A percentile compares a stretch with the other conserved stretches of the same genome.
Conservation (phyloP, 2,888 invertebrate genomes). For the Drosophila picticornis region DNA sequence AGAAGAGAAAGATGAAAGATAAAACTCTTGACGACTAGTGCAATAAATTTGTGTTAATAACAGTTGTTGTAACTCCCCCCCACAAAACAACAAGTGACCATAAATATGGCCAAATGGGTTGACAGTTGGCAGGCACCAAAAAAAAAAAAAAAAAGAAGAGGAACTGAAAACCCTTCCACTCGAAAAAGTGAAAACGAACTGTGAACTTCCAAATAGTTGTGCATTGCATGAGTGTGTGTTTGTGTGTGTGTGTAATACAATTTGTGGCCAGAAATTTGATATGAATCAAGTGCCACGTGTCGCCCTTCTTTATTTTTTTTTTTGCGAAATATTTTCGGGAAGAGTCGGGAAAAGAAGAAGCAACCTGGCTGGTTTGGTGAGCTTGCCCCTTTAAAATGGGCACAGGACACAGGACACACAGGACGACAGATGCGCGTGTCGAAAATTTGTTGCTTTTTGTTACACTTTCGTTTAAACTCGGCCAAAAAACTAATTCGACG, state of each 20-base stretch:
- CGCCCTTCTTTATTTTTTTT: conserved; percentile 41
- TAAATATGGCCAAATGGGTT: conserved; percentile 75
- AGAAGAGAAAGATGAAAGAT: conserved; percentile 3
- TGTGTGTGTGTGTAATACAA: conserved; percentile 43
- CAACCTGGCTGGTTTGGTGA: conserved; percentile 2
- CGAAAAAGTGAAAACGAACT: conserved; percentile 55
- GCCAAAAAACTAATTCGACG: conserved; percentile 65
- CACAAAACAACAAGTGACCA: conserved; percentile 60
- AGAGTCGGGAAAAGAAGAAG: neutral
- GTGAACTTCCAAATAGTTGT: conserved; percentile 72
- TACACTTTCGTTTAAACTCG: conserved; percentile 73
- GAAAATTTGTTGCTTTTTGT: conserved; percentile 53
- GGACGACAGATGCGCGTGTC: conserved; percentile 75
- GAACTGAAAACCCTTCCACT: conserved; percentile 56
- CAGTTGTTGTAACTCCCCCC: conserved; percentile 67
- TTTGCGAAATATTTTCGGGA: conserved; percentile 43
- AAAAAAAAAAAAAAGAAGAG: conserved; percentile 3
- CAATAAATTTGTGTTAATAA: conserved; percentile 75
- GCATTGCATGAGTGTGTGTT: conserved; percentile 25
- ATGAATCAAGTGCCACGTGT: conserved; percentile 84
- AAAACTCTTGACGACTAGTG: conserved; percentile 21
- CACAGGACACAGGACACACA: conserved; percentile 35
- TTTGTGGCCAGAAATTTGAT: conserved; percentile 79
- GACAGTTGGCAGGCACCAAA: conserved; percentile 66
- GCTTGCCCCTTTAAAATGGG: conserved; percentile 6